Conservation (phyloP, 2,888 invertebrate genomes). For the Meliscaeva auricollis region DNA sequence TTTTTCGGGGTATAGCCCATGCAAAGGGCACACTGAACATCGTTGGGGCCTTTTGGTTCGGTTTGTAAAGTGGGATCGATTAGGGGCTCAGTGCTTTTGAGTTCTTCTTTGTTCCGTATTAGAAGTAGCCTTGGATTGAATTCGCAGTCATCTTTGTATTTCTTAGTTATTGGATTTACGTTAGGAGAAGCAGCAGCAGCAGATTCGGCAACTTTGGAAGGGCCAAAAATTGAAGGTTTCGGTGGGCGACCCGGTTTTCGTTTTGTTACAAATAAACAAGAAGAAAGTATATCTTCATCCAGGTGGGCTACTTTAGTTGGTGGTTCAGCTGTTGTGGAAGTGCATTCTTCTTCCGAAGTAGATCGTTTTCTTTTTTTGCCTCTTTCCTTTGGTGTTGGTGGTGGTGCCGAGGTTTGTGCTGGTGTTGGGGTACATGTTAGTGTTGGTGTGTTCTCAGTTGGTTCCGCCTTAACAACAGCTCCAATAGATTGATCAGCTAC, state of each 20-base stretch:
- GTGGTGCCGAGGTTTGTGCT: too few species aligned
- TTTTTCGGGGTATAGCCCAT: conserved; percentile 75
- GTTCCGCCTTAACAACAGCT: not conserved
- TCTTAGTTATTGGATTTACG: not conserved
- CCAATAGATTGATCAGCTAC: not conserved
- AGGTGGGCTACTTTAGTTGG: conserved; percentile 18
- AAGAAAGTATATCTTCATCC: not conserved
- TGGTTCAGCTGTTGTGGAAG: conserved; percentile 3
- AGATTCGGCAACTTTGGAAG: not conserved
- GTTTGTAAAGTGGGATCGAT: conserved; percentile 52
- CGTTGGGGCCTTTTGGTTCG: conserved; percentile 16
- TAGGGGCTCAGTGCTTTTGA: conserved; percentile 78
- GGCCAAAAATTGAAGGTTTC: not conserved
- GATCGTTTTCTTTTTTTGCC: conserved; percentile 29
- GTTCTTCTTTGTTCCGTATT: conserved; percentile 79
- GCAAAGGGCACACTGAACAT: conserved; percentile 81
- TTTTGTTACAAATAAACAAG: not conserved
- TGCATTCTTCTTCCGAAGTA: not conserved
- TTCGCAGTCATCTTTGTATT: conserved; percentile 58
- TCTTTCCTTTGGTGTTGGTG: not conserved
- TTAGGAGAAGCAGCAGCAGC: not conserved
- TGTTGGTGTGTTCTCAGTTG: not conserved
- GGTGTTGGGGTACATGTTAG: not conserved
- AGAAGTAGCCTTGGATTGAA: conserved; percentile 80
- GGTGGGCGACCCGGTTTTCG: conserved; percentile 7